A percentile compares a stretch with the other conserved stretches of the same genome.
These are phyloP conservation scores for Oreotragus oreotragus DNA, from an alignment of 2,113 vertebrate genomes.

Conservation along the genomic window DNA sequence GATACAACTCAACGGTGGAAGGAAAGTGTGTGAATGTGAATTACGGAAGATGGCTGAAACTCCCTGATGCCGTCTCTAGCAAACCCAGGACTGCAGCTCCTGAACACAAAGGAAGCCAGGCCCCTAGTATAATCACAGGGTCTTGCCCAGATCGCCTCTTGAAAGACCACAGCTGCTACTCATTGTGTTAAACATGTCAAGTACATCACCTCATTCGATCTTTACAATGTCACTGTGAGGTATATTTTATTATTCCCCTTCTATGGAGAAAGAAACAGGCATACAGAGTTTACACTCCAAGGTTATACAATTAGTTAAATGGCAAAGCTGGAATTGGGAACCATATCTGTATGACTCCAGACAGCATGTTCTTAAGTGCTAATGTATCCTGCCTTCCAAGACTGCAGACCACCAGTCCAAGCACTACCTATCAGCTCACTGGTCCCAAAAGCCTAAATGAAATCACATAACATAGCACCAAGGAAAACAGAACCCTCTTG, in stretches of 20 bases:
- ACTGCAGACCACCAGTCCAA: background rate
- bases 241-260: background rate
- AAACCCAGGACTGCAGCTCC: background rate
- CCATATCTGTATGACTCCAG: background rate
- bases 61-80: background rate
- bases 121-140: background rate
- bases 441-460: background rate
- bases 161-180: background rate
- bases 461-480: background rate
- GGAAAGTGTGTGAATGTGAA: background rate
- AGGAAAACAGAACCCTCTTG: background rate
- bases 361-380: background rate
- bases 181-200: background rate
- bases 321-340: background rate
- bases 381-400: background rate
- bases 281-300: background rate
- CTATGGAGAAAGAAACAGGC: constrained; percentile 5
- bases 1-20: background rate
- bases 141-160: background rate
- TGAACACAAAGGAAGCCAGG: background rate
- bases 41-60: background rate
- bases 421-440: background rate
- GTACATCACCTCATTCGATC: background rate
- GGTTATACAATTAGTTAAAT: background rate
- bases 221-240: background rate